phyloP scores from a whole-genome alignment of 2,797 vertebrate species.

The Garrulus glandarius region DNA sequence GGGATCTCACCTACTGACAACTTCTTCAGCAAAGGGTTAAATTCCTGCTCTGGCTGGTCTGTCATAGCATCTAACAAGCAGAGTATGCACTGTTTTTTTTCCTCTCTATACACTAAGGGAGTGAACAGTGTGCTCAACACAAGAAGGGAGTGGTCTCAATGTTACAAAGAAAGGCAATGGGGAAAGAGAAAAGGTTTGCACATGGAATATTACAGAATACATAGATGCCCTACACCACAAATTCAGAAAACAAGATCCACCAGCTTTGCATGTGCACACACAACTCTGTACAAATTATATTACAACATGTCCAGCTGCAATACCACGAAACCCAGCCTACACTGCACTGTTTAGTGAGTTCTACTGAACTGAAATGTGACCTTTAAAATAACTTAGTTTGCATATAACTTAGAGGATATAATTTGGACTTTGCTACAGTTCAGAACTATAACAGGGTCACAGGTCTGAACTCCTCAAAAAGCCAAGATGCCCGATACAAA shows the following conservation, averaged over 20 bases:
- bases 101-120: neutral
- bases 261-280: neutral
- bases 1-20: neutral
- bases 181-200: neutral
- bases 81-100: neutral
- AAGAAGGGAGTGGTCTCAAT: neutral
- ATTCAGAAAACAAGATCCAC: neutral
- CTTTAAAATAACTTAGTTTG: neutral
- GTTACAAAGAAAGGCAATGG: neutral
- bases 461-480: neutral
- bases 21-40: neutral
- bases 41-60: neutral
- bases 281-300: neutral
- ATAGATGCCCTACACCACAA: neutral
- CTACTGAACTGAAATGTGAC: neutral
- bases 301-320: neutral
- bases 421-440: neutral
- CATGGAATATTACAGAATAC: neutral
- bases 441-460: neutral
- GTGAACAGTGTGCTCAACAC: neutral
- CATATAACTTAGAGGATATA: neutral
- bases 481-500: neutral
- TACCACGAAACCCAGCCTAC: neutral
- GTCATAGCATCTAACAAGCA: neutral
- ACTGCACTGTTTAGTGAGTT: neutral